Evolutionary conservation across 2,113 vertebrate species (phyloP).

Genomic region (Plecotus auritus): DNA sequence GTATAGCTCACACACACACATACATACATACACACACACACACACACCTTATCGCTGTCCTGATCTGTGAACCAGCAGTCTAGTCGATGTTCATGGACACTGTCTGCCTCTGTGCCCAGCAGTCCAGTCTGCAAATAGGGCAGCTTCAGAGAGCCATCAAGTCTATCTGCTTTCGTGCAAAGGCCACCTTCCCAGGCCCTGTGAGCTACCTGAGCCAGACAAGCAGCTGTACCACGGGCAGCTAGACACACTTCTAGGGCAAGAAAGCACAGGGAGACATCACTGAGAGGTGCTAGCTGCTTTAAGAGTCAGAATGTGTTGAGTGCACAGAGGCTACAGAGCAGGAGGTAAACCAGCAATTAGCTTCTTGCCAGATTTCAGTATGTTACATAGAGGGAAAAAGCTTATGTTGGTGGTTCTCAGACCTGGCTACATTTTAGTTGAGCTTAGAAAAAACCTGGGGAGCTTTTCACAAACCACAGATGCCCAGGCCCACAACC

Average conservation of each 20-base stretch:
- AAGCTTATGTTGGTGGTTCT: not conserved
- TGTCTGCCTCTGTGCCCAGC: not conserved
- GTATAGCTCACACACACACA: not conserved
- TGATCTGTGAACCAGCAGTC: not conserved
- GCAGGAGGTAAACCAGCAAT: not conserved
- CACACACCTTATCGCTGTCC: not conserved
- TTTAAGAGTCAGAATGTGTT: not conserved
- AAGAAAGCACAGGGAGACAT: not conserved
- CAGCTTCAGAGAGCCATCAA: not conserved
- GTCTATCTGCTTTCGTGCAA: not conserved
- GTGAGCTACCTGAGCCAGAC: not conserved
- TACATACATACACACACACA: not conserved
- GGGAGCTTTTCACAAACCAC: conserved; percentile 9
- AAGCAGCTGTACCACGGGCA: not conserved
- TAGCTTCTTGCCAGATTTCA: not conserved
- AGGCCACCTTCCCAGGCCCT: not conserved
- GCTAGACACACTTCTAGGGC: not conserved
- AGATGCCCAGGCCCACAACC: not conserved
- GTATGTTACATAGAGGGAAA: not conserved
- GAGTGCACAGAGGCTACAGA: not conserved
- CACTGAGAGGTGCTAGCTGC: not conserved
- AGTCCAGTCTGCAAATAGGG: not conserved
- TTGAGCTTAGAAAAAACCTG: not conserved
- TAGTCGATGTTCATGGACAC: not conserved
- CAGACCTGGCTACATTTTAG: not conserved